phyloP scores from a whole-genome alignment of 2,888 invertebrate genomes.

The Sycophila texana region DNA sequence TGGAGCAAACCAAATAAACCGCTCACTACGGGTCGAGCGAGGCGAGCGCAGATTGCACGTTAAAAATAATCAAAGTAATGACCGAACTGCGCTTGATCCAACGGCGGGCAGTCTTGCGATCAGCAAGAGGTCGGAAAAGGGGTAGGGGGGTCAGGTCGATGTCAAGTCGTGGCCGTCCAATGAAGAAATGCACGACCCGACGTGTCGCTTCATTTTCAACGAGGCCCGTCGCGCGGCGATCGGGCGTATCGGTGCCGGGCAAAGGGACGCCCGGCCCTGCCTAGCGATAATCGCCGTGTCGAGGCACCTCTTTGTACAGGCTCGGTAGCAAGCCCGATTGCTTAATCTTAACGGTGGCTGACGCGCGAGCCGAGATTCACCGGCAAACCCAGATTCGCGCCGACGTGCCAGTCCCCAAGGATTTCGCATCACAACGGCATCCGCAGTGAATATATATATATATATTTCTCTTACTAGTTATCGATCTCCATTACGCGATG shows the following conservation, averaged over 20 bases:
- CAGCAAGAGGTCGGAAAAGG: not conserved
- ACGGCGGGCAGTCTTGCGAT: not conserved
- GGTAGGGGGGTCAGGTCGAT: constrained; percentile 18
- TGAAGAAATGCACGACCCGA: constrained; percentile 39
- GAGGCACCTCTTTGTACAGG: not conserved
- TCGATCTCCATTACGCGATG: too few relatives aligned
- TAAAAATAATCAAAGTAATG: too few relatives aligned
- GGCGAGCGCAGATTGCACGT: too few relatives aligned
- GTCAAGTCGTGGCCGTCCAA: constrained; percentile 42
- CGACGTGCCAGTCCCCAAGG: not conserved
- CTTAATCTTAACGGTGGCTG: constrained; percentile 49
- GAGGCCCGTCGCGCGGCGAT: constrained; percentile 17
- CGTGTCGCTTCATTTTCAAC: constrained; percentile 34
- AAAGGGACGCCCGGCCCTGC: not conserved
- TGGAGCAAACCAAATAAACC: too few relatives aligned
- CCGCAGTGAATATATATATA: too few relatives aligned
- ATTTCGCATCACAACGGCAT: too few relatives aligned
- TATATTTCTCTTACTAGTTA: too few relatives aligned
- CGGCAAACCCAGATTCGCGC: constrained; percentile 30
- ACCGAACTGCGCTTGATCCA: too few relatives aligned
- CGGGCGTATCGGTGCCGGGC: constrained; percentile 24
- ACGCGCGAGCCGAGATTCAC: constrained; percentile 13
- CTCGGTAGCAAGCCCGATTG: constrained; percentile 18
- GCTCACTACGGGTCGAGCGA: too few relatives aligned
- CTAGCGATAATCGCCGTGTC: constrained; percentile 11